Percentiles rank a stretch among this genome's conserved stretches.
phyloP scores from a whole-genome alignment of 2,797 vertebrate species.

The Hafferia zeledoni region DNA sequence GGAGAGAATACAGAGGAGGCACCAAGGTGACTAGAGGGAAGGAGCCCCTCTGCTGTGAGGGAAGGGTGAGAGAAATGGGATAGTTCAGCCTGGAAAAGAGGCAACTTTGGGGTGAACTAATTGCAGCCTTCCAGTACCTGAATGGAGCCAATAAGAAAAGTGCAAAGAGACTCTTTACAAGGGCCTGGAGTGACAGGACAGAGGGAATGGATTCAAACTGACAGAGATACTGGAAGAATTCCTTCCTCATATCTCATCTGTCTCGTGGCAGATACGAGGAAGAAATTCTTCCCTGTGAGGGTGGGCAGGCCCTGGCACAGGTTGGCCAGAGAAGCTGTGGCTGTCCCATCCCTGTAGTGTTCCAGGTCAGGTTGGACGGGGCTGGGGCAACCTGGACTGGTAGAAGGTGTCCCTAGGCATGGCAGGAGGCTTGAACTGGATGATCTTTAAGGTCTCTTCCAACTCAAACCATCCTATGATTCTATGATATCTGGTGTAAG shows the following conservation, averaged over 20 bases:
- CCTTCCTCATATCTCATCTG: no score
- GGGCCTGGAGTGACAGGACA: not conserved
- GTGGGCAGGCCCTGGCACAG: not conserved
- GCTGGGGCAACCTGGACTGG: accelerated
- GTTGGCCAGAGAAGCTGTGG: not conserved
- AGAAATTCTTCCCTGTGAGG: not conserved
- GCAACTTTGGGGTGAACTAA: not conserved
- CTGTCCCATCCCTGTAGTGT: not conserved
- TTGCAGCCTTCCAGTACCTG: not conserved
- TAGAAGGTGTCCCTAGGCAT: not conserved
- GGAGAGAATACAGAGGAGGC: not conserved
- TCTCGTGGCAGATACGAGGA: not conserved
- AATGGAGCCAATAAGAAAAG: not conserved
- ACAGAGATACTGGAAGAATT: not conserved
- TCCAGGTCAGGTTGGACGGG: accelerated
- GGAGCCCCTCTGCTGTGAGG: not conserved
- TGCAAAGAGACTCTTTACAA: not conserved
- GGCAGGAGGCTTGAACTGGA: not conserved
- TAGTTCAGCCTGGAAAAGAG: not conserved
- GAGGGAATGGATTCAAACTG: not conserved
- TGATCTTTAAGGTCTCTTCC: not conserved
- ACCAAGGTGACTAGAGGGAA: not conserved
- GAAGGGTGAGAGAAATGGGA: not conserved
- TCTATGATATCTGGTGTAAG: accelerated
- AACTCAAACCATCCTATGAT: not conserved